Base-by-base conservation (phyloP, 2,113 vertebrate species). In the Sprattus sprattus region DNA sequence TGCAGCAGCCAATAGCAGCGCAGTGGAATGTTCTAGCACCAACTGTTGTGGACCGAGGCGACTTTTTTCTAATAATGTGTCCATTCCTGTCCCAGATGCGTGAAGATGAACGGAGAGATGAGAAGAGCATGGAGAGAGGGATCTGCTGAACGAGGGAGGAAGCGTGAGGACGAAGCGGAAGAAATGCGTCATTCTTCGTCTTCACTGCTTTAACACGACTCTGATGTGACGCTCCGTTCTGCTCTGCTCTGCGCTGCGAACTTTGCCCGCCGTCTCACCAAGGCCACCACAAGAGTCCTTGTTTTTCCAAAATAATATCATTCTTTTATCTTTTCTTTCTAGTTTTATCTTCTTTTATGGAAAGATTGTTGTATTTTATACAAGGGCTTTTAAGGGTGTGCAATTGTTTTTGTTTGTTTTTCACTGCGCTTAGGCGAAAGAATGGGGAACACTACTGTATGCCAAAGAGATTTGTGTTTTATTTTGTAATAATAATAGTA, bases 401-500 rank as follows among this genome's bases (percentile, higher is more conserved):
- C 71, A 32, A 32, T 78, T 75, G 28, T 75, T 78, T 25, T 75
- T 75, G 1, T 75, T 32, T 71, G 28, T 71, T 28, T 71, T 71
- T 71, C 64, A 71, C 64, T 71, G n/a, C 28, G 8, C n/a, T 71
- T 71, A 71, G 64, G n/a, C 32, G 64, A 71, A 71, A 10, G 15
- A 32, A 71, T 32, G 64, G 64, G 64, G 64, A 71, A 71, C n/a
- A 71, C 25, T 71, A 71, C 64, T 71, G 64, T 71, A 71, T 71
- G 64, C 64, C 64, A 71, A 71, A 71, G 64, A 71, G 64, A 32
- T 39, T 18, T 78, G 71, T 78, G 71, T 78, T 78, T 78, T 78
- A 78, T 39, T 78, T 78, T 78, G 28, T 78, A 39, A 32, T 71
- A 71, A 13, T 9, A 4, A 39, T 78, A 44, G 28, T 78, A 39